These are phyloP conservation scores for Harpalus rubripes DNA, from an alignment of 2,888 invertebrate species.

Conservation along the genomic window DNA sequence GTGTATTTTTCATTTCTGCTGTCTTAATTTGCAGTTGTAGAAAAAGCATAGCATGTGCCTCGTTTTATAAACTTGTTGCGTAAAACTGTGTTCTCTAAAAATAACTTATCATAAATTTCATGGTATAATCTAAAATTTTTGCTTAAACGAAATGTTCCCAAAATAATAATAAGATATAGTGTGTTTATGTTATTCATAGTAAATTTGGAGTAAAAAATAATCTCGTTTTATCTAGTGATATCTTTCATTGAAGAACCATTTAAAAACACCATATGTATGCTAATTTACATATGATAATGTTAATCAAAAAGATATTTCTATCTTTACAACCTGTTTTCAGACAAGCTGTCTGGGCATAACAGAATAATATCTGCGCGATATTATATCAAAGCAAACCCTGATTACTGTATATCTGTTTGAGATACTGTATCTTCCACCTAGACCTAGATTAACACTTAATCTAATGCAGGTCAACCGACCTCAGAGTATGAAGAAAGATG, in stretches of 20 bases:
- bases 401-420: constrained; percentile 48
- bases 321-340: constrained; percentile 60
- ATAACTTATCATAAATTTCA: too few species aligned
- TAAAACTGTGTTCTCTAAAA: too few species aligned
- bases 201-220: constrained; percentile 53
- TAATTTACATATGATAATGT: constrained; percentile 63
- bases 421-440: constrained; percentile 51
- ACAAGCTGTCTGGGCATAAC: constrained; percentile 45
- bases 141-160: too few species aligned
- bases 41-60: too few species aligned
- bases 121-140: too few species aligned
- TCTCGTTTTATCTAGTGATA: constrained; percentile 61
- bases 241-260: constrained; percentile 62
- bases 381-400: constrained; percentile 52
- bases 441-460: constrained; percentile 57
- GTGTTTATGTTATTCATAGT: constrained; percentile 40
- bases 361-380: constrained; percentile 58
- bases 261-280: constrained; percentile 53
- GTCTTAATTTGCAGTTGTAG: too few species aligned
- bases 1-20: too few species aligned
- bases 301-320: constrained; percentile 55
- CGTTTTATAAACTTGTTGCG: too few species aligned
- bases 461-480: constrained; percentile 91
- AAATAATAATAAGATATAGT: neutral
- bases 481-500: constrained; percentile 98